These are phyloP conservation scores for Scytalopus superciliaris DNA, from an alignment of 2,113 vertebrate genomes.

Conservation along the genomic window DNA sequence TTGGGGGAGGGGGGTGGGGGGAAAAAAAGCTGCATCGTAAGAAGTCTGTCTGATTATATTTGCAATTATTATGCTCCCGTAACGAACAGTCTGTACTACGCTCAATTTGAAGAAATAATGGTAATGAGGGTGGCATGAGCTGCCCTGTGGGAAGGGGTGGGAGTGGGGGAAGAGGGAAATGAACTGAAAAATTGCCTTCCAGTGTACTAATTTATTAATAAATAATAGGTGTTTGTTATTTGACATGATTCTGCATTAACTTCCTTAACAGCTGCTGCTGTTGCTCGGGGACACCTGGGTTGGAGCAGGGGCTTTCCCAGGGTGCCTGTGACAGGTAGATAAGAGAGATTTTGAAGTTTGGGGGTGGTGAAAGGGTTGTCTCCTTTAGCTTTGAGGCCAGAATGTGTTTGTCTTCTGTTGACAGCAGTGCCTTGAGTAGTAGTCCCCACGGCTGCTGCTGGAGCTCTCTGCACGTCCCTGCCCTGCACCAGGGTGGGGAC, in stretches of 20 bases:
- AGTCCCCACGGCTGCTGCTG: fast-evolving
- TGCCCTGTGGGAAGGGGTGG: constrained; percentile 42
- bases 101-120: constrained; percentile 45
- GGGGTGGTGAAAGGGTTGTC: not conserved
- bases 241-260: constrained; percentile 49
- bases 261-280: constrained; percentile 3
- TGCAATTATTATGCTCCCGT: constrained; percentile 69
- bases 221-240: constrained; percentile 84
- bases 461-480: not conserved
- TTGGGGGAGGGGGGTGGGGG: not conserved
- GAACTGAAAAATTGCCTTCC: constrained; percentile 79
- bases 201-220: constrained; percentile 86
- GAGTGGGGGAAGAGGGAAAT: constrained; percentile 42
- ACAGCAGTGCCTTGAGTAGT: not conserved
- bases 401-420: not conserved
- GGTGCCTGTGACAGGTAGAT: fast-evolving
- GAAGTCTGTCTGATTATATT: constrained; percentile 75
- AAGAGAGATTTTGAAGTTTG: not conserved
- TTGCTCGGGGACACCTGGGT: not conserved
- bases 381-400: not conserved
- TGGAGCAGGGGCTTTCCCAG: not conserved
- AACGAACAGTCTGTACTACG: constrained; percentile 52
- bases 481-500: fast-evolving
- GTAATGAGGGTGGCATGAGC: constrained; percentile 15
- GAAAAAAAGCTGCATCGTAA: constrained; percentile 69